Evolutionary conservation across 2,888 invertebrate genomes (phyloP).

Genomic region (Perizoma flavofasciatum): DNA sequence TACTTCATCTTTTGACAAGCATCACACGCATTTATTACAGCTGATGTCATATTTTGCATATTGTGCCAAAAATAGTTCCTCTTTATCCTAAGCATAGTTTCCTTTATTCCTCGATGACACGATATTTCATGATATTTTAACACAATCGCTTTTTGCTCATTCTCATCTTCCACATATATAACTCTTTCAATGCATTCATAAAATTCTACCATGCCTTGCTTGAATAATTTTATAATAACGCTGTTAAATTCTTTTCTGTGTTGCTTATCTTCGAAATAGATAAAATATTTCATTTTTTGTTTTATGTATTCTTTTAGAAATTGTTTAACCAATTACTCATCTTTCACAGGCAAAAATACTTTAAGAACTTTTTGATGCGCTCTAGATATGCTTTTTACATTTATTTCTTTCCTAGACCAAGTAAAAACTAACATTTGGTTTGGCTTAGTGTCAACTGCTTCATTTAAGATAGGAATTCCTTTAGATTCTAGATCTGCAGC

Average conservation of each 20-base stretch:
- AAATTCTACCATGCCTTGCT: conserved; percentile 1
- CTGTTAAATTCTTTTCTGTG: conserved; percentile 3
- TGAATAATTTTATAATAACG: conserved; percentile 1
- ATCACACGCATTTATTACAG: too few relatives aligned
- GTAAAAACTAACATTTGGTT: conserved; percentile 42
- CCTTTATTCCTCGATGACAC: too few relatives aligned
- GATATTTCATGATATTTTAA: too few relatives aligned
- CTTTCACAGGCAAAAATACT: conserved; percentile 38
- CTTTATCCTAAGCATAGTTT: too few relatives aligned
- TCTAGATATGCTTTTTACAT: conserved; percentile 37
- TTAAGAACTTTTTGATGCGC: conserved; percentile 42
- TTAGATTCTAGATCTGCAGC: conserved; percentile 5
- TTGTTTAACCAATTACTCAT: conserved; percentile 34
- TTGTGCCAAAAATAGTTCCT: too few relatives aligned
- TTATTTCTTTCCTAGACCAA: conserved; percentile 36
- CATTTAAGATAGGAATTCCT: conserved; percentile 42
- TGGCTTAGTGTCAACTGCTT: conserved; percentile 46
- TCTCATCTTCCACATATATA: too few relatives aligned
- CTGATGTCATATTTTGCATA: too few relatives aligned
- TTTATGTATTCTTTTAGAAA: conserved; percentile 42
- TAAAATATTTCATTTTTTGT: conserved; percentile 39
- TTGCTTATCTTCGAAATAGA: conserved; percentile 16
- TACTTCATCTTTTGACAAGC: too few relatives aligned
- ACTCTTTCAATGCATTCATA: too few relatives aligned
- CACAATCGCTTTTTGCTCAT: too few relatives aligned